phyloP scores from a whole-genome alignment of 2,113 vertebrate species.

The Brachirus orientalis region DNA sequence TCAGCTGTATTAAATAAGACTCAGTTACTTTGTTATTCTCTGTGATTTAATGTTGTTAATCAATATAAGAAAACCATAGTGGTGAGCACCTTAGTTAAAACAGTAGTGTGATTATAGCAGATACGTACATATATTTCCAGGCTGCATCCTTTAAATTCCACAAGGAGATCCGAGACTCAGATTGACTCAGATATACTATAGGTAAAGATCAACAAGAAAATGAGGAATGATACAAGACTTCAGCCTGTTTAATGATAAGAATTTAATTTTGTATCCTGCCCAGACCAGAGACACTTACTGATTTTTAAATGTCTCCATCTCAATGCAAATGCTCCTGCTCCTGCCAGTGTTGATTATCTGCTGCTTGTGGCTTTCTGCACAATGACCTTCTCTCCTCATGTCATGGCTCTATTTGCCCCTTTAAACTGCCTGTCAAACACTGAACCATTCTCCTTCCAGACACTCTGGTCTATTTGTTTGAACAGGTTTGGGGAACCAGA shows the following conservation, averaged over 20 bases:
- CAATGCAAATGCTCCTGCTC: constrained; percentile 65
- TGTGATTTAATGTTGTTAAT: too few species aligned
- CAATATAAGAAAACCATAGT: too few species aligned
- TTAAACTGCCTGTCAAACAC: constrained; percentile 71
- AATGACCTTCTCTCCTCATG: constrained; percentile 62
- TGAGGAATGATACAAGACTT: constrained; percentile 12
- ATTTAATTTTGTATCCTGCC: constrained; percentile 46
- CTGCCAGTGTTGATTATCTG: constrained; percentile 66
- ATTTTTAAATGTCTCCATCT: constrained; percentile 55
- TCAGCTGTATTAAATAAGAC: too few species aligned
- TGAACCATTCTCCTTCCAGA: constrained; percentile 20
- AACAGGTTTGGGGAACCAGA: constrained; percentile 13
- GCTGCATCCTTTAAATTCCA: too few species aligned
- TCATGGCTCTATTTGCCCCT: constrained; percentile 64
- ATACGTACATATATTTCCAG: constrained; percentile 11
- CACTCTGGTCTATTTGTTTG: constrained; percentile 46
- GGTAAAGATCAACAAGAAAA: constrained; percentile 11
- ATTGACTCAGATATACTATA: constrained; percentile 18
- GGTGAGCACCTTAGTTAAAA: too few species aligned
- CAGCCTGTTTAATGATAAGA: constrained; percentile 33
- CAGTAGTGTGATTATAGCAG: constrained; percentile 12
- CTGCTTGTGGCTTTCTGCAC: constrained; percentile 34
- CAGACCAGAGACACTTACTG: constrained; percentile 21
- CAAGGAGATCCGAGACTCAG: too few species aligned
- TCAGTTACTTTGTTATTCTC: too few species aligned